phyloP scores from a whole-genome alignment of 2,888 invertebrate species.

The Ophion ventricosus region DNA sequence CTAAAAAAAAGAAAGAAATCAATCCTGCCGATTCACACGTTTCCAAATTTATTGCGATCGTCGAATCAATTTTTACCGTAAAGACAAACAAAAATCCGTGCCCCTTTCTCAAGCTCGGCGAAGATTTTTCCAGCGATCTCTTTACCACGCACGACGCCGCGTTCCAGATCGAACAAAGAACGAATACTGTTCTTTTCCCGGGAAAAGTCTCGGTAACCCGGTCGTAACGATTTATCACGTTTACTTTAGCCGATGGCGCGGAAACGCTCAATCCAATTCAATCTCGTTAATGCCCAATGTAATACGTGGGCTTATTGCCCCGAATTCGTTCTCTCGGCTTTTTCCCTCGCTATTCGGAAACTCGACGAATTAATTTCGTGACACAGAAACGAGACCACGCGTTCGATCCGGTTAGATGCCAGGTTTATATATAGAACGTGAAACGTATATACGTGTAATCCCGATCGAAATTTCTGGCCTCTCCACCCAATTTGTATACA shows the following conservation, averaged over 20 bases:
- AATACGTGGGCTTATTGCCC: constrained; percentile 19
- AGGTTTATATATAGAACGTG: constrained; percentile 10
- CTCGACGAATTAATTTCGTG: constrained; percentile 46
- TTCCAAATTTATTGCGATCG: neutral
- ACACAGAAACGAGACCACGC: constrained; percentile 49
- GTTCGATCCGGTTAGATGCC: constrained; percentile 17
- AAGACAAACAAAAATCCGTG: too few relatives aligned
- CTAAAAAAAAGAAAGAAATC: neutral
- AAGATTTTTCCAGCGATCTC: neutral
- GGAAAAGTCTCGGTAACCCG: neutral
- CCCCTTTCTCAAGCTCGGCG: neutral
- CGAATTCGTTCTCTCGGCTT: constrained; percentile 3
- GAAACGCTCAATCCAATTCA: neutral
- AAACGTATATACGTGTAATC: neutral
- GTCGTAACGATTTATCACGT: neutral
- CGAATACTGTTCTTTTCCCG: neutral
- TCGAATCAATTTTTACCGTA: too few relatives aligned
- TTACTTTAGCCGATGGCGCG: neutral
- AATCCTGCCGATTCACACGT: neutral
- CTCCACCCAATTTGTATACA: constrained; percentile 1
- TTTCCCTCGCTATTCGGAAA: constrained; percentile 11
- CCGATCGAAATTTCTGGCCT: constrained; percentile 30
- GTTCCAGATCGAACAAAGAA: constrained; percentile 11
- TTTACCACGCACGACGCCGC: neutral
- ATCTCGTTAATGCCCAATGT: neutral